Evolutionary conservation across 2,888 invertebrate genomes (phyloP).

Genomic region (Calameuta idolon): DNA sequence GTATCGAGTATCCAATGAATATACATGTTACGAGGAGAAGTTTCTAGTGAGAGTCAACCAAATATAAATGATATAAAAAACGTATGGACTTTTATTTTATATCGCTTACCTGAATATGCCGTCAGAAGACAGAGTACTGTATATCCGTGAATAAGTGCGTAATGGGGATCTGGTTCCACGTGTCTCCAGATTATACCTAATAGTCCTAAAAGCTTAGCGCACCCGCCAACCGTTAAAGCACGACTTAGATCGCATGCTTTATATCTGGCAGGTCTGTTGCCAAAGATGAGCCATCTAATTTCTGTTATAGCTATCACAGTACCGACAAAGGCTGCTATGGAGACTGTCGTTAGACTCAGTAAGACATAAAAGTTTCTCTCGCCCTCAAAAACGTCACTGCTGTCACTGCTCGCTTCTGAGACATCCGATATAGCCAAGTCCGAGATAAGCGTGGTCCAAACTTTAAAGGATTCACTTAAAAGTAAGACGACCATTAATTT

Average conservation of each 20-base stretch:
- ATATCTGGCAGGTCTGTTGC: slow-evolving; percentile 45
- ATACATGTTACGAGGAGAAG: background rate
- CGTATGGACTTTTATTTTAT: background rate
- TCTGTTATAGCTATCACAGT: slow-evolving; percentile 52
- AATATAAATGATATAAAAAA: background rate
- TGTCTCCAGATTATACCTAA: slow-evolving; percentile 60
- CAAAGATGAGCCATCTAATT: slow-evolving; percentile 47
- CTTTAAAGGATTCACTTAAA: slow-evolving; percentile 84
- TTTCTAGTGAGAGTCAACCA: background rate
- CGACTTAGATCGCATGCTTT: slow-evolving; percentile 45
- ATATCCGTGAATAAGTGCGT: slow-evolving; percentile 73
- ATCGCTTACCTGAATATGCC: slow-evolving; percentile 73
- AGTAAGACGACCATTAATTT: slow-evolving; percentile 83
- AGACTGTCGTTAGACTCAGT: slow-evolving; percentile 51
- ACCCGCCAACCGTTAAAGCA: slow-evolving; percentile 59
- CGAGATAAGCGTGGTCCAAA: slow-evolving; percentile 69
- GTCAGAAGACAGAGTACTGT: slow-evolving; percentile 74
- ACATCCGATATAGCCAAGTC: slow-evolving; percentile 11
- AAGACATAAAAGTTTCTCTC: slow-evolving; percentile 58
- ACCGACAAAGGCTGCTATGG: slow-evolving; percentile 47
- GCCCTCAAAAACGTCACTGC: slow-evolving; percentile 41
- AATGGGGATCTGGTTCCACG: slow-evolving; percentile 51
- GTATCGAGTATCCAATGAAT: background rate
- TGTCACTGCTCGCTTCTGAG: slow-evolving; percentile 11
- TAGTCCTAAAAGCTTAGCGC: slow-evolving; percentile 58